A percentile compares a stretch with the other conserved stretches of the same genome.
Evolutionary conservation across 2,888 invertebrate species (phyloP).

Genomic region (Plusia festucae): DNA sequence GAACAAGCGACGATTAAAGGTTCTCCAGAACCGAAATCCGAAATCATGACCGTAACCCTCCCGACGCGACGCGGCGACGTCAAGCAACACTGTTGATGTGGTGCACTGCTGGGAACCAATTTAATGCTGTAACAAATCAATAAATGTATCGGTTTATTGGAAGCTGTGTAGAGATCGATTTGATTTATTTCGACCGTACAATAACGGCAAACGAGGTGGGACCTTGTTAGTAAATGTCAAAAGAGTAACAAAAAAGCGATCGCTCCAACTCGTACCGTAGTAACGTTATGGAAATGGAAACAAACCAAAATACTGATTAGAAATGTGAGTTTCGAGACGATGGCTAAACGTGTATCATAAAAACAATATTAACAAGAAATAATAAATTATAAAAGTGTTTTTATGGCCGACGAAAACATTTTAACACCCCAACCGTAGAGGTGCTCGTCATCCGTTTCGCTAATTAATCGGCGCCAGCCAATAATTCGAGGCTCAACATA

Average conservation of each 20-base stretch:
- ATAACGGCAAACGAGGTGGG: slow-evolving; percentile 78
- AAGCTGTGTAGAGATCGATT: slow-evolving; percentile 87
- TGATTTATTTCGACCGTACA: slow-evolving; percentile 85
- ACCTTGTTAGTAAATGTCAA: slow-evolving; percentile 88
- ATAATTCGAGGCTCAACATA: slow-evolving; percentile 75
- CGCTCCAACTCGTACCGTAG: slow-evolving; percentile 48
- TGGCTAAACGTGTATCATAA: slow-evolving; percentile 57
- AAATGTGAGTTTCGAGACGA: slow-evolving; percentile 47
- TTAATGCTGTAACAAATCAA: slow-evolving; percentile 89
- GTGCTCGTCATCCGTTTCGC: slow-evolving; percentile 80
- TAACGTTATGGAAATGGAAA: slow-evolving; percentile 45
- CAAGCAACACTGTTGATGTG: slow-evolving; percentile 74
- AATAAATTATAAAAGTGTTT: slow-evolving; percentile 71
- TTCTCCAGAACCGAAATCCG: slow-evolving; percentile 63
- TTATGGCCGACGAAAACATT: slow-evolving; percentile 72
- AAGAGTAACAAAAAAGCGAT: slow-evolving; percentile 70
- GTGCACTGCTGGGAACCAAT: slow-evolving; percentile 87
- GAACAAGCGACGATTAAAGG: slow-evolving; percentile 64
- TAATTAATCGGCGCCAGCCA: slow-evolving; percentile 87
- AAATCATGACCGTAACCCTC: slow-evolving; percentile 77
- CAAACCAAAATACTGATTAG: slow-evolving; percentile 34
- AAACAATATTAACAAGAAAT: slow-evolving; percentile 65
- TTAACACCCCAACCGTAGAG: slow-evolving; percentile 76
- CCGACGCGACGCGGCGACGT: slow-evolving; percentile 29
- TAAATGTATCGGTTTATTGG: slow-evolving; percentile 89